Evolutionary conservation across 1,140 invertebrate genomes (phyloP).

Genomic region (Heliothis subflexa): DNA sequence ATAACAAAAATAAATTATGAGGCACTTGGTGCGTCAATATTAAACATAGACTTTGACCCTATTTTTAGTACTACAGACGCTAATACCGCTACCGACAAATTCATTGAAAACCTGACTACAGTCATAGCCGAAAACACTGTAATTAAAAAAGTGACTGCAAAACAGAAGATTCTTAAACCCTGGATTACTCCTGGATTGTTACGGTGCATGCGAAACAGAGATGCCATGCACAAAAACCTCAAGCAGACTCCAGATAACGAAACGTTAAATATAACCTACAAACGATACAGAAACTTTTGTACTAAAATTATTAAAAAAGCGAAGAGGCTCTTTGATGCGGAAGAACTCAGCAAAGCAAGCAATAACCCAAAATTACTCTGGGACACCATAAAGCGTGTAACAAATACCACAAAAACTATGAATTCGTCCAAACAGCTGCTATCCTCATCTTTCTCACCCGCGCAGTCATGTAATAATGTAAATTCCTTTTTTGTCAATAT

Average conservation of each 20-base stretch:
- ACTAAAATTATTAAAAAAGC: conserved; percentile 3
- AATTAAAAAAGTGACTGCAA: neutral
- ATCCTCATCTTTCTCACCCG: neutral
- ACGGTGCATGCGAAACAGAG: too few relatives aligned
- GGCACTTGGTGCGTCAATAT: neutral
- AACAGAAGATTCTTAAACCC: neutral
- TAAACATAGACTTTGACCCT: neutral
- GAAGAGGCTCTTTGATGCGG: neutral
- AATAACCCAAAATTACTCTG: conserved; percentile 11
- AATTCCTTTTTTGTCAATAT: conserved; percentile 29
- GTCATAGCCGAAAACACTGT: neutral
- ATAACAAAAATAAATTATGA: neutral
- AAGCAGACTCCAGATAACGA: neutral
- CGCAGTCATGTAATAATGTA: conserved; percentile 6
- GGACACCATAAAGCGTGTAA: conserved; percentile 12
- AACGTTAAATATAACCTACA: conserved; percentile 5
- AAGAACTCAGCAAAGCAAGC: conserved; percentile 9
- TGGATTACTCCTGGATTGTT: too few relatives aligned
- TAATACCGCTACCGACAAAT: neutral
- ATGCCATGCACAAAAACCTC: neutral
- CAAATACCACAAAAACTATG: conserved; percentile 6
- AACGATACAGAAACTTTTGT: conserved; percentile 26
- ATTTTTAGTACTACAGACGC: neutral
- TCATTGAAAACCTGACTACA: neutral
- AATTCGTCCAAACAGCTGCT: neutral